phyloP scores from a whole-genome alignment of 1,140 invertebrate species.

The Cylas formicarius region DNA sequence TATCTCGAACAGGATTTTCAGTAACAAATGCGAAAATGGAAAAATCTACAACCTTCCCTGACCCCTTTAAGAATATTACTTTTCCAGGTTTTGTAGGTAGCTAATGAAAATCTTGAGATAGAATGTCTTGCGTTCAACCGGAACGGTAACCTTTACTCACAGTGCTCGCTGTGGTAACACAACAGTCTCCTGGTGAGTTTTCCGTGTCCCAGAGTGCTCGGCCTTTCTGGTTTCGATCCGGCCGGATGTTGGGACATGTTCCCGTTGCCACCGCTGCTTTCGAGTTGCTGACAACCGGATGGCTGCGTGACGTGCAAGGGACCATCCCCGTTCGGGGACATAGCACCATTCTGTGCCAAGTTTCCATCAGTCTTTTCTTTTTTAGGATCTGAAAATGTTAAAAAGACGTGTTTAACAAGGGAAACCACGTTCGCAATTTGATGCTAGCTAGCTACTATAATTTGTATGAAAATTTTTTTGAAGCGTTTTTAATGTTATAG shows the following conservation, averaged over 20 bases:
- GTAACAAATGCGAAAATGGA: no score
- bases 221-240: conserved; percentile 59
- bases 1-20: no score
- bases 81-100: no score
- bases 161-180: conserved; percentile 66
- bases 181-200: conserved; percentile 62
- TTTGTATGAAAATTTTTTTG: no score
- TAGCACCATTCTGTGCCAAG: conserved; percentile 52
- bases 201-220: conserved; percentile 63
- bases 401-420: no score
- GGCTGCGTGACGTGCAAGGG: conserved; percentile 40
- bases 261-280: conserved; percentile 35
- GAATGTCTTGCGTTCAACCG: no score
- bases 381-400: conserved; percentile 80
- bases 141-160: no score
- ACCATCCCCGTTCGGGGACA: conserved; percentile 52
- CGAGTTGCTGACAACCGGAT: conserved; percentile 28
- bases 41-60: conserved; percentile 1
- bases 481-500: no score
- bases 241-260: no score
- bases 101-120: not conserved
- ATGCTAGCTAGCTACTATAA: no score
- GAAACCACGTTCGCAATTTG: no score
- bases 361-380: conserved; percentile 82
- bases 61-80: no score